phyloP scores from a whole-genome alignment of 1,140 invertebrate species.

The Drosophila ercepeae region DNA sequence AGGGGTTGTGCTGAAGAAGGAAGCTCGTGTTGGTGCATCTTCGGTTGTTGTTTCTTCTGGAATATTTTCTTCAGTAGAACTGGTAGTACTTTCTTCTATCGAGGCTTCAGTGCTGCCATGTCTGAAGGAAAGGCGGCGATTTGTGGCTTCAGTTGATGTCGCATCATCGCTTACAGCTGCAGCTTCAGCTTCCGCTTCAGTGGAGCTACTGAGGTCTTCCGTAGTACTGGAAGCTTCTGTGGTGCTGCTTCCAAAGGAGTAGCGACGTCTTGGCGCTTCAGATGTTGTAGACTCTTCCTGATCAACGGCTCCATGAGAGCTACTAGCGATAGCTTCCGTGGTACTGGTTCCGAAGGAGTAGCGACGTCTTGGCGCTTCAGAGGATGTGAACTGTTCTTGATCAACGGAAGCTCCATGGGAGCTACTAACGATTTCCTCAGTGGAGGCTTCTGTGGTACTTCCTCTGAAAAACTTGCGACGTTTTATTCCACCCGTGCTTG shows the following conservation, averaged over 20 bases:
- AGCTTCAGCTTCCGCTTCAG: too few relatives aligned
- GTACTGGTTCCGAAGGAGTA: constrained; percentile 7
- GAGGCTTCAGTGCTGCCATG: not conserved
- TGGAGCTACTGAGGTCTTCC: too few relatives aligned
- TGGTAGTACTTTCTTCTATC: not conserved
- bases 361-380: constrained; percentile 9
- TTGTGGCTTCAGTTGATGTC: not conserved
- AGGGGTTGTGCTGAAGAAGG: constrained; percentile 13
- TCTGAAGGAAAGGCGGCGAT: constrained; percentile 1
- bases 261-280: constrained; percentile 4
- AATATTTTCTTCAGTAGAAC: not conserved
- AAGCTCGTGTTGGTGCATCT: constrained; percentile 5
- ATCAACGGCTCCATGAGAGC: too few relatives aligned
- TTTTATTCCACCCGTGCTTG: not conserved
- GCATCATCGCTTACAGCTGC: not conserved
- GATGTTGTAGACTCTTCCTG: not conserved
- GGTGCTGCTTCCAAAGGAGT: constrained; percentile 6
- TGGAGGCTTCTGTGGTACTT: not conserved
- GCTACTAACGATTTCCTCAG: not conserved
- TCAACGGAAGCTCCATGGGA: not conserved
- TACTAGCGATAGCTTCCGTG: not conserved
- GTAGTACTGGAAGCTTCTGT: too few relatives aligned
- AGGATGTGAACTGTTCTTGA: not conserved
- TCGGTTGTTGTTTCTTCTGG: constrained; percentile 1
- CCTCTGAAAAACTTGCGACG: not conserved